Evolutionary conservation across 2,888 invertebrate genomes (phyloP).

Genomic region (Euclidia mi): DNA sequence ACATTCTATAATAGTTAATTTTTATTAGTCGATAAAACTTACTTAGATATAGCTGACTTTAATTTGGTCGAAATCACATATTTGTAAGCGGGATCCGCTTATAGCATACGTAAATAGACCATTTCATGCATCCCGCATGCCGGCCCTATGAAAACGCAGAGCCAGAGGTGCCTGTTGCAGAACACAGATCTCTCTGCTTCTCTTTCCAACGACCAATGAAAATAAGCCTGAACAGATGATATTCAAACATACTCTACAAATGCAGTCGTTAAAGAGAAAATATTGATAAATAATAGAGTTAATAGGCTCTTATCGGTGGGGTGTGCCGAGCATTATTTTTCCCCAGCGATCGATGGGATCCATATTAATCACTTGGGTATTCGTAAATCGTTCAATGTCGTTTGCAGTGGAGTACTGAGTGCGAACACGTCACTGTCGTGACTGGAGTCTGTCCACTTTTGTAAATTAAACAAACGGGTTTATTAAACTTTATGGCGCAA

Average conservation of each 20-base stretch:
- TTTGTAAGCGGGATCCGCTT: too few species aligned
- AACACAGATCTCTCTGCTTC: too few species aligned
- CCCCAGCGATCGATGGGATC: slow-evolving; percentile 51
- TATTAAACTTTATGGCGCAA: slow-evolving; percentile 21
- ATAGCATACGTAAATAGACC: too few species aligned
- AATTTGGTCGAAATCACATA: too few species aligned
- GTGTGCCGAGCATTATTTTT: slow-evolving; percentile 56
- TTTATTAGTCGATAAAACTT: too few species aligned
- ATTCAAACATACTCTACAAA: slow-evolving; percentile 43
- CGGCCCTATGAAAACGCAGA: too few species aligned
- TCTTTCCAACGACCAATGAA: too few species aligned
- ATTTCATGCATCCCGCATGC: too few species aligned
- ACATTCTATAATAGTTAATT: too few species aligned
- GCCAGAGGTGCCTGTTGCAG: too few species aligned
- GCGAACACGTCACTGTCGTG: slow-evolving; percentile 60
- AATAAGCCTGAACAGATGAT: slow-evolving; percentile 16
- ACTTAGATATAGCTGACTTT: too few species aligned
- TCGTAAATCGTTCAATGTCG: slow-evolving; percentile 71
- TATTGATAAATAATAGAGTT: slow-evolving; percentile 50
- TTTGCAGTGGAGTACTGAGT: slow-evolving; percentile 63
- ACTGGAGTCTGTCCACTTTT: slow-evolving; percentile 58
- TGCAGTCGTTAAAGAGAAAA: slow-evolving; percentile 32
- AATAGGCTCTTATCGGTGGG: slow-evolving; percentile 50
- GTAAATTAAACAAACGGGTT: slow-evolving; percentile 45
- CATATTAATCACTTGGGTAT: slow-evolving; percentile 64